Conservation (phyloP, 2,797 vertebrate species). For the Melanotaenia nigrans region DNA sequence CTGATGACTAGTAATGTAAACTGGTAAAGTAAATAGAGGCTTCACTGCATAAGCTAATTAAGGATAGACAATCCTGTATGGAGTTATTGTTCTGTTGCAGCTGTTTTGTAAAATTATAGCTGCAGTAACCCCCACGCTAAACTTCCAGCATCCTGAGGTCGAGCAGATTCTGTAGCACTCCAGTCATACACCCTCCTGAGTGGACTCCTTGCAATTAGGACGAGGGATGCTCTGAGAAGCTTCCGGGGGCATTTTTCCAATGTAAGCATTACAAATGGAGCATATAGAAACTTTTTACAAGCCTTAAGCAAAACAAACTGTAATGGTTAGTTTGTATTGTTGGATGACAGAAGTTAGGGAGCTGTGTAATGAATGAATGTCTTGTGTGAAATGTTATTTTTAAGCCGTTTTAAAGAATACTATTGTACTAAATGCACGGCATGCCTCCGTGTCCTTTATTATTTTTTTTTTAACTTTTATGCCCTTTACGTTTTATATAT, state of each 20-base stretch:
- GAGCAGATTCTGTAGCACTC: conserved; percentile 14
- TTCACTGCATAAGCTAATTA: conserved; percentile 27
- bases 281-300: conserved; percentile 33
- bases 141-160: background rate
- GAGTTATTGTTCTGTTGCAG: conserved; percentile 16
- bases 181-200: conserved; percentile 5
- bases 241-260: conserved; percentile 16
- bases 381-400: conserved; percentile 30
- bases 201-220: background rate
- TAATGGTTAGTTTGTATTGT: conserved; percentile 16
- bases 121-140: conserved; percentile 35
- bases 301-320: conserved; percentile 56
- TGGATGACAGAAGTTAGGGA: conserved; percentile 19
- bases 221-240: conserved; percentile 12
- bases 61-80: conserved; percentile 28
- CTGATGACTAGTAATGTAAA: conserved; percentile 8
- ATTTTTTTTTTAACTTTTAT: conserved; percentile 6
- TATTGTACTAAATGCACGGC: conserved; percentile 37
- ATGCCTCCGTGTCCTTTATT: conserved; percentile 5
- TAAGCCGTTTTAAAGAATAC: conserved; percentile 33
- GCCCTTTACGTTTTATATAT: conserved; percentile 18
- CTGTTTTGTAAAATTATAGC: conserved; percentile 17
- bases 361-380: conserved; percentile 57
- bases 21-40: conserved; percentile 17
- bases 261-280: conserved; percentile 34